These are phyloP conservation scores for Cranoglanis bouderius DNA, from an alignment of 2,113 vertebrate species.

Conservation along the genomic window DNA sequence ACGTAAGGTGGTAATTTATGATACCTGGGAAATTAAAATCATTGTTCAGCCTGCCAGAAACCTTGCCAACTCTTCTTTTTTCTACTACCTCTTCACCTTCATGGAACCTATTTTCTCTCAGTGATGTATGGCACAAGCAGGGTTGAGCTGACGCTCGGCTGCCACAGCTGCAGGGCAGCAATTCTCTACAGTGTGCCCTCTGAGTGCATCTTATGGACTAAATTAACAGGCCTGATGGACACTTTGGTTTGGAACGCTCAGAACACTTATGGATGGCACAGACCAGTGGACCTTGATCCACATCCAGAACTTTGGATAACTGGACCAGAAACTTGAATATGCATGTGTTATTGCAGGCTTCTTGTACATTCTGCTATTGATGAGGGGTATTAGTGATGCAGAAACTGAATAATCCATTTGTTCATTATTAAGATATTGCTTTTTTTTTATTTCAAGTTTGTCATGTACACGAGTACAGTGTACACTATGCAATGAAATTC, in stretches of 20 bases:
- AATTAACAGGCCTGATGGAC: slow-evolving; percentile 31
- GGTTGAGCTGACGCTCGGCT: slow-evolving; percentile 15
- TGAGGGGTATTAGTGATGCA: background rate
- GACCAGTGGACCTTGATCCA: background rate
- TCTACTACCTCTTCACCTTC: slow-evolving; percentile 53
- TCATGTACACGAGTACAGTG: background rate
- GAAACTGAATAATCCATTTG: background rate
- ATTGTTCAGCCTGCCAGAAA: slow-evolving; percentile 61
- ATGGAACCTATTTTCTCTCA: slow-evolving; percentile 49
- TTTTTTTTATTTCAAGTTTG: background rate
- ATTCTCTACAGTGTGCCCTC: background rate
- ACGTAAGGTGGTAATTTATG: slow-evolving; percentile 63
- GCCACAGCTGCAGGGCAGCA: slow-evolving; percentile 19
- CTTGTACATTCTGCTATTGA: background rate
- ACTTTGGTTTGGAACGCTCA: slow-evolving; percentile 25
- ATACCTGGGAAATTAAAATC: slow-evolving; percentile 64
- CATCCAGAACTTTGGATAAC: slow-evolving; percentile 23
- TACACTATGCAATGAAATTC: background rate
- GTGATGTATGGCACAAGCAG: slow-evolving; percentile 55
- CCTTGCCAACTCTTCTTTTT: slow-evolving; percentile 54
- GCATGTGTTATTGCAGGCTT: slow-evolving; percentile 2
- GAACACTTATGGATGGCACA: background rate
- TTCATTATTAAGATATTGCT: background rate
- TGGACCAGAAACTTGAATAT: background rate
- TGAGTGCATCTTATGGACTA: slow-evolving; percentile 31